phyloP scores from a whole-genome alignment of 2,113 vertebrate genomes.

The Corvus hawaiiensis region DNA sequence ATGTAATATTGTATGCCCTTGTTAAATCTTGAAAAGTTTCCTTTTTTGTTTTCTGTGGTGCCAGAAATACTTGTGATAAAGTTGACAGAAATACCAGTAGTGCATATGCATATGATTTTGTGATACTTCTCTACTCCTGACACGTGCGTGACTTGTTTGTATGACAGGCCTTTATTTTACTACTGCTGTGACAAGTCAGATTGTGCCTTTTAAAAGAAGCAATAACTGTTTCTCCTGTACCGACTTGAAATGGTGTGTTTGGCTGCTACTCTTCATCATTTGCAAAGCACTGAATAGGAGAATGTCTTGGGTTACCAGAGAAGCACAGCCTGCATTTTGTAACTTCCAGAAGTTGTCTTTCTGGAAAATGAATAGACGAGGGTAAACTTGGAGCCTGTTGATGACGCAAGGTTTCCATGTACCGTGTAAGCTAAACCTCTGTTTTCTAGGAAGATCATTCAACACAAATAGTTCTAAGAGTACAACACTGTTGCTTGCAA shows the following conservation, averaged over 20 bases:
- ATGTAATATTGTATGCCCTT: not conserved
- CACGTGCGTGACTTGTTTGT: not conserved
- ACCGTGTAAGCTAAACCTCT: not conserved
- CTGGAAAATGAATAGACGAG: not conserved
- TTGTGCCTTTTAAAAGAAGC: not conserved
- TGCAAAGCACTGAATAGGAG: not conserved
- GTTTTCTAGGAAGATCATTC: not conserved
- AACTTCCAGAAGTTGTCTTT: not conserved
- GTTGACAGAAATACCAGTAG: not conserved
- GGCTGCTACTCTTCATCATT: not conserved
- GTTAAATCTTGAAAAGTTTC: not conserved
- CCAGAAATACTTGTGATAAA: not conserved
- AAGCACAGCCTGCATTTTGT: not conserved
- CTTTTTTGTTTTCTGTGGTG: not conserved
- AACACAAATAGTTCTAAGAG: not conserved
- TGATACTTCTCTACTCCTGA: not conserved
- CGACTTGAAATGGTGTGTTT: not conserved
- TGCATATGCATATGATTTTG: not conserved
- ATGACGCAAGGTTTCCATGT: not conserved
- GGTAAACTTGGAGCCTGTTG: not conserved
- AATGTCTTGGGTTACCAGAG: not conserved
- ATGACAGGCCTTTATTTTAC: not conserved
- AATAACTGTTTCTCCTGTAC: not conserved
- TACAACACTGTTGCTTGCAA: not conserved
- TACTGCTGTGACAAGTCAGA: not conserved